A percentile compares a stretch with the other conserved stretches of the same genome.
These are phyloP conservation scores for Phrynosoma blainvillii DNA, from an alignment of 2,113 vertebrate species.

Conservation along the genomic window DNA sequence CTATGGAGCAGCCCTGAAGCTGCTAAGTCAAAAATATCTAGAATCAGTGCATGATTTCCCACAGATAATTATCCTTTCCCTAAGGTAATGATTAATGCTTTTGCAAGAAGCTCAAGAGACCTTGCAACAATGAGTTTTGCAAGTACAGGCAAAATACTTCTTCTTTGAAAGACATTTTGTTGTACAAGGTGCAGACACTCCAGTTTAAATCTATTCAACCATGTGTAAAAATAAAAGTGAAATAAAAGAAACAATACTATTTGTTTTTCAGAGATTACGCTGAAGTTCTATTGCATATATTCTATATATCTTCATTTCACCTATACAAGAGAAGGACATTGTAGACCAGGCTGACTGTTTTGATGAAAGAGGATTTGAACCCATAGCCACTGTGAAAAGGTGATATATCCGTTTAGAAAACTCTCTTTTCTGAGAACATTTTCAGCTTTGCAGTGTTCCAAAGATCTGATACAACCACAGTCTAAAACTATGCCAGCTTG, in stretches of 20 bases:
- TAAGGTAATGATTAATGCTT: conserved; percentile 57
- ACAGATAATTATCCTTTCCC: conserved; percentile 57
- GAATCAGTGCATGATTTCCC: conserved; percentile 30
- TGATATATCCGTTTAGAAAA: conserved; percentile 6
- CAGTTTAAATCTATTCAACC: conserved; percentile 17
- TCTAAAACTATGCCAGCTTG: not conserved
- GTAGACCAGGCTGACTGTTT: not conserved
- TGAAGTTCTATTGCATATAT: not conserved
- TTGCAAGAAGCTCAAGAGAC: conserved; percentile 48
- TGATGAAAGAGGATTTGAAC: conserved; percentile 17
- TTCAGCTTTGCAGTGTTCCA: conserved; percentile 22
- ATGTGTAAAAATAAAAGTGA: not conserved
- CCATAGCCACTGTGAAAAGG: not conserved
- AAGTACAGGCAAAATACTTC: conserved; percentile 53
- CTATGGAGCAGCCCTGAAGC: not conserved
- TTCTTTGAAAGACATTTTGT: conserved; percentile 5
- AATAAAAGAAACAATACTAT: not conserved
- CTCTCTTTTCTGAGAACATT: conserved; percentile 35
- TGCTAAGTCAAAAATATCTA: not conserved
- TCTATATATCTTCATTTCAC: not conserved
- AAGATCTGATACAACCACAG: not conserved
- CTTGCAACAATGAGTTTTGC: conserved; percentile 26
- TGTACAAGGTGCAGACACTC: not conserved
- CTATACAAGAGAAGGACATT: accelerated
- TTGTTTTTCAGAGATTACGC: conserved; percentile 1